Conservation (phyloP, 2,113 vertebrate genomes). For the Corydoras sp. region DNA sequence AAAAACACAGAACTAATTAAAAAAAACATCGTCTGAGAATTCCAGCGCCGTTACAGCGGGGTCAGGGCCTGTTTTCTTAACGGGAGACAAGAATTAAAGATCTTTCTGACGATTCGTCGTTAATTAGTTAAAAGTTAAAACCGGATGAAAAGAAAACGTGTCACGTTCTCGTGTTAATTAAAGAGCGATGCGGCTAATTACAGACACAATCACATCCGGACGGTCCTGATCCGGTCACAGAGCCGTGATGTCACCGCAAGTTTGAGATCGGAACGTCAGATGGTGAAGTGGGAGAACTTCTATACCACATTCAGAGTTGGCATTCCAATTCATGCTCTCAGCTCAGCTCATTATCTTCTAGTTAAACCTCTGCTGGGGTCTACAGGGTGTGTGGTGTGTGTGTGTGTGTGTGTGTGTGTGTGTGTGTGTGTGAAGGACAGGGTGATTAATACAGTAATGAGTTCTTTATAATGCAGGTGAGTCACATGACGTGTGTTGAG, state of each 20-base stretch:
- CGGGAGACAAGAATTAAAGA: constrained; percentile 24
- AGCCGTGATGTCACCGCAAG: too few species aligned
- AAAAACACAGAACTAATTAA: constrained; percentile 5
- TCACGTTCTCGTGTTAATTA: constrained; percentile 4
- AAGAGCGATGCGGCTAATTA: not conserved
- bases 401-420: constrained; percentile 33
- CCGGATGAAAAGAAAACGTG: not conserved
- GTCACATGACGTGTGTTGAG: constrained; percentile 65
- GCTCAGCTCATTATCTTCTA: too few species aligned
- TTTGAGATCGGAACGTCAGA: too few species aligned
- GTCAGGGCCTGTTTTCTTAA: constrained; percentile 19
- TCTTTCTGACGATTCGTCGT: not conserved
- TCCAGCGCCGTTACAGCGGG: not conserved
- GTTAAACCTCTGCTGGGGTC: not conserved
- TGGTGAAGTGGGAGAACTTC: too few species aligned
- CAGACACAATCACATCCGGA: too few species aligned
- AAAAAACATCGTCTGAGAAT: constrained; percentile 26
- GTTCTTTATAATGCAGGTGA: constrained; percentile 74
- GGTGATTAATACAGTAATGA: constrained; percentile 70
- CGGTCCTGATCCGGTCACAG: too few species aligned
- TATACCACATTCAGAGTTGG: too few species aligned
- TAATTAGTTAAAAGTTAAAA: constrained; percentile 27
- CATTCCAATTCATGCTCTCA: too few species aligned
- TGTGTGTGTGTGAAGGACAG: constrained; percentile 36
- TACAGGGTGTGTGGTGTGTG: constrained; percentile 22